phyloP scores from a whole-genome alignment of 2,797 vertebrate species.

The Poecilia velifera region DNA sequence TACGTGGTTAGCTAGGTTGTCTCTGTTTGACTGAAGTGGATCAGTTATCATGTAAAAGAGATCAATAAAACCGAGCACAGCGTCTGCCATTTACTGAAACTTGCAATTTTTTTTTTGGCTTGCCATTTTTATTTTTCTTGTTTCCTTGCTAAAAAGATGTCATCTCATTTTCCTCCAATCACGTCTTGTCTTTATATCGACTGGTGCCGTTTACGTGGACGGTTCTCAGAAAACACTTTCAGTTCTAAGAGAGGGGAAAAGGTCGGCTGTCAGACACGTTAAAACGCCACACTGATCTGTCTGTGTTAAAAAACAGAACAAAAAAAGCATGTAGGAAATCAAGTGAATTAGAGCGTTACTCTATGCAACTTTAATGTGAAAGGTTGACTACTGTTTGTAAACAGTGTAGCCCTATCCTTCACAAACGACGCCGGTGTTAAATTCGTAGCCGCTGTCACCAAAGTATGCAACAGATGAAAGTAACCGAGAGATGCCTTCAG shows the following conservation, averaged over 20 bases:
- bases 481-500: background rate
- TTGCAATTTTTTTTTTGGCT: background rate
- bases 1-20: no score
- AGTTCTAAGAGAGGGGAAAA: background rate
- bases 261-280: background rate
- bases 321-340: background rate
- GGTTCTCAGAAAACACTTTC: background rate
- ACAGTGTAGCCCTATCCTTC: background rate
- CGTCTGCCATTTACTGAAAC: constrained; percentile 1
- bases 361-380: background rate
- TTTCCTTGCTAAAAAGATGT: background rate
- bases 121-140: background rate
- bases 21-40: no score
- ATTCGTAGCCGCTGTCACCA: background rate
- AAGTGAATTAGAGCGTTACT: background rate
- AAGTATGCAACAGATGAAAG: background rate
- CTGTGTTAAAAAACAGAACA: background rate
- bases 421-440: background rate
- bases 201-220: background rate
- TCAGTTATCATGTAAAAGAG: background rate
- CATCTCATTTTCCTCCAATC: background rate
- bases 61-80: background rate
- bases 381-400: background rate
- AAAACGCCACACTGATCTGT: background rate
- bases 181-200: background rate